Evolutionary conservation across 2,797 vertebrate species (phyloP).

Genomic region (Bovichtus variegatus): DNA sequence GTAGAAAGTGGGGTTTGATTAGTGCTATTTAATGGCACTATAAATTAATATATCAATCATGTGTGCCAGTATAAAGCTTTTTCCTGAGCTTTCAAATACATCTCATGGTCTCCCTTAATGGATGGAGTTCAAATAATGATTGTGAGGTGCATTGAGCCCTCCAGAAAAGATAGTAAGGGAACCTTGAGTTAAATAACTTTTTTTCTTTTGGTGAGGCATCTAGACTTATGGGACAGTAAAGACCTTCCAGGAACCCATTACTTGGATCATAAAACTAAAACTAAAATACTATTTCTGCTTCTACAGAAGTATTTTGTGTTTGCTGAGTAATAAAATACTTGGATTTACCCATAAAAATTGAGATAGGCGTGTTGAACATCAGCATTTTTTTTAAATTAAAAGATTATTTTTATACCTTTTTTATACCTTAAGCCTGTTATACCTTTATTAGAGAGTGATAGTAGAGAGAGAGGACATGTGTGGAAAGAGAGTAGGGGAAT

Average conservation of each 20-base stretch:
- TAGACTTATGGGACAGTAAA: not conserved
- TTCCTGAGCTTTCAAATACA: not conserved
- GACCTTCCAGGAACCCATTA: not conserved
- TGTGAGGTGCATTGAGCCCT: not conserved
- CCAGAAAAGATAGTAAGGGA: not conserved
- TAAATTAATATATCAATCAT: not conserved
- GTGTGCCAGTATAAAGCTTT: not conserved
- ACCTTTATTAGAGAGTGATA: too few relatives aligned
- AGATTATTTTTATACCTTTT: too few relatives aligned
- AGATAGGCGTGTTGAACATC: not conserved
- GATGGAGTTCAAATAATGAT: not conserved
- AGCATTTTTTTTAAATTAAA: too few relatives aligned
- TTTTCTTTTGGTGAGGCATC: not conserved
- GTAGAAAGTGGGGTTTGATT: not conserved
- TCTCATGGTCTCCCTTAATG: not conserved
- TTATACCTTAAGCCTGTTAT: too few relatives aligned
- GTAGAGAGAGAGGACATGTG: too few relatives aligned
- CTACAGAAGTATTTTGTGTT: not conserved
- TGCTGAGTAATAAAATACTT: not conserved
- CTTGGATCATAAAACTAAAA: not conserved
- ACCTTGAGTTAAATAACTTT: not conserved
- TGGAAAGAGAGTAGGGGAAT: too few relatives aligned
- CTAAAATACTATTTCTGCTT: not conserved
- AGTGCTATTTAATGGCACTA: not conserved
- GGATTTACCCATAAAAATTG: not conserved